A percentile compares a stretch with the other conserved stretches of the same genome.
These are phyloP conservation scores for Rhincodon typus DNA, from an alignment of 2,797 vertebrate genomes.

Conservation along the genomic window DNA sequence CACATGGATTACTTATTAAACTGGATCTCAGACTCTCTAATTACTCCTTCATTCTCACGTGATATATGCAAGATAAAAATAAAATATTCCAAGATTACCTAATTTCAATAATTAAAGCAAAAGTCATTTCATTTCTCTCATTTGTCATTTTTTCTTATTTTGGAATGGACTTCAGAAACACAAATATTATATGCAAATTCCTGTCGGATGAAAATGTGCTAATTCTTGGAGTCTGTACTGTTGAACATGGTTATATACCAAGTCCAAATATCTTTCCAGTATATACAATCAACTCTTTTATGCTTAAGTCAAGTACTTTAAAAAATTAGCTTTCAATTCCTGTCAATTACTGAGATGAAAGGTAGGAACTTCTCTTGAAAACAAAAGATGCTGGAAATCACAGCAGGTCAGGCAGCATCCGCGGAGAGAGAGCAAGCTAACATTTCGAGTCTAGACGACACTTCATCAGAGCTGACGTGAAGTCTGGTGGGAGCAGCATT, in stretches of 20 bases:
- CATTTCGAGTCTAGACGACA: no score
- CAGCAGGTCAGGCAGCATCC: no score
- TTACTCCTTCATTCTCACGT: constrained; percentile 4
- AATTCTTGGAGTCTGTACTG: not conserved
- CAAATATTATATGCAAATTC: not conserved
- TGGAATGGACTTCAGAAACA: not conserved
- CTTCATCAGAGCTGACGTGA: no score
- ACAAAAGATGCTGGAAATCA: no score
- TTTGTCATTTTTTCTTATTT: not conserved
- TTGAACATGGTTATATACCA: not conserved
- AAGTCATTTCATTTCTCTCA: not conserved
- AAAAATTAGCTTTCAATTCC: not conserved
- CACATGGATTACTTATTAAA: not conserved
- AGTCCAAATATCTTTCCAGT: not conserved
- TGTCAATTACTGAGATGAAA: not conserved
- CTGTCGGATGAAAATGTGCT: not conserved
- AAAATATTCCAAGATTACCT: not conserved
- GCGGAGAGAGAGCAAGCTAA: no score
- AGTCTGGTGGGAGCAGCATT: no score
- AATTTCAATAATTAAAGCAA: not conserved
- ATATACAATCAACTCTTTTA: not conserved
- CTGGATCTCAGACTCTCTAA: not conserved
- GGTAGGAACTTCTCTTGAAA: not conserved
- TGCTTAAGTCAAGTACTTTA: not conserved
- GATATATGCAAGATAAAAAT: constrained; percentile 14